Base-by-base conservation (phyloP, 2,113 vertebrate species). In the Alces alces region DNA sequence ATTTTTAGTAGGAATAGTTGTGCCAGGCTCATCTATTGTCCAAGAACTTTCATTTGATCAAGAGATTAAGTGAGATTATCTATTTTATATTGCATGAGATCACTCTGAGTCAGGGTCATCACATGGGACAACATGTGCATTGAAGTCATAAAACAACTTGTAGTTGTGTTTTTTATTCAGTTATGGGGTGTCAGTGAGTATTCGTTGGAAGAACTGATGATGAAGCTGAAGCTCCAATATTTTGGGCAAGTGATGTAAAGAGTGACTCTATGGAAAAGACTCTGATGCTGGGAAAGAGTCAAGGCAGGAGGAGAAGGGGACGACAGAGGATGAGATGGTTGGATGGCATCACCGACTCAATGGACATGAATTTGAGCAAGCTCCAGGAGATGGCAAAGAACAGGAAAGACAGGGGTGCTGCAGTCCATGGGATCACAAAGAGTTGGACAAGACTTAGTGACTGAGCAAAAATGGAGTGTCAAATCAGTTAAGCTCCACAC, bases 381-480 rank as follows among this genome's bases (percentile, higher is more conserved):
- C 12, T 43, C 12, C 12, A 4, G 13, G 39, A 76, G 39, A 76
- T 43, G 23, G 23, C 0, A 0, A 43, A 76, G 36, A 25, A 43
- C 21, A 43, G 23, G 36, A 13, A 27, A 27, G 36, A 25, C 23
- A 25, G 36, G 39, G 36, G 23, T 76, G 7, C 2, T 43, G 23
- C 70, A 27, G 21, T 76, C 36, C 23, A 43, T 76, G 23, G 70
- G 23, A 12, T 76, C 23, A 25, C 39, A 43, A 76, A 43, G 1
- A 76, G 23, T 27, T 76, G 36, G 36, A 43, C 23, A 76, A 25
- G 36, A 43, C 23, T 76, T 76, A 76, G 70, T 27, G 23, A 43
- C 36, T 76, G 6, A 27, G 43, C 36, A 23, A 11, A n/a, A 43
- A 1, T 14, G 23, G 23, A 2, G 7, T 33, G 19, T 11, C 4